Conservation (phyloP, 2,888 invertebrate genomes). For the Conomelus anceps region DNA sequence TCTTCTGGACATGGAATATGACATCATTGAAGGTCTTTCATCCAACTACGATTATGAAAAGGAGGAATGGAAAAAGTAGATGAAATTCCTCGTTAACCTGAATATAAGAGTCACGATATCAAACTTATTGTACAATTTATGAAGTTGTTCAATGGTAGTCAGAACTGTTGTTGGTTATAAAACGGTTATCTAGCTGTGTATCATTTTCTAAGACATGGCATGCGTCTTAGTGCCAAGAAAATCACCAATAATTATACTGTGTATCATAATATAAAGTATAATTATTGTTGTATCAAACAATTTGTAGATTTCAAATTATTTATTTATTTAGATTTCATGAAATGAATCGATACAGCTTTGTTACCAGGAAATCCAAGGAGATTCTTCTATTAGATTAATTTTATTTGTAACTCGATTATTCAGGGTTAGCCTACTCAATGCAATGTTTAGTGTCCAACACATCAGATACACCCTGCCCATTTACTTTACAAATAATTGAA, state of each 20-base stretch:
- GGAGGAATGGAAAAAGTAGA: conserved; percentile 69
- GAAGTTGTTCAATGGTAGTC: not conserved
- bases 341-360: not conserved
- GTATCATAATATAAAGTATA: no score
- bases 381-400: not conserved
- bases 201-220: not conserved
- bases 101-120: not conserved
- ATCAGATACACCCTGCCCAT: not conserved
- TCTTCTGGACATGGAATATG: conserved; percentile 65
- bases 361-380: not conserved
- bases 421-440: not conserved
- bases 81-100: not conserved
- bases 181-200: not conserved
- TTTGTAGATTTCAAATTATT: no score
- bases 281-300: not conserved
- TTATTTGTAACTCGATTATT: not conserved
- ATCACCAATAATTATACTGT: not conserved
- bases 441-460: not conserved
- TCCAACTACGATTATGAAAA: conserved; percentile 87
- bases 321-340: not conserved
- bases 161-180: not conserved
- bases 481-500: not conserved
- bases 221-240: not conserved
- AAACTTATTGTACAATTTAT: not conserved
- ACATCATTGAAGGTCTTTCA: conserved; percentile 70